Evolutionary conservation across 2,797 vertebrate species (phyloP).

Genomic region (Myotis myotis): DNA sequence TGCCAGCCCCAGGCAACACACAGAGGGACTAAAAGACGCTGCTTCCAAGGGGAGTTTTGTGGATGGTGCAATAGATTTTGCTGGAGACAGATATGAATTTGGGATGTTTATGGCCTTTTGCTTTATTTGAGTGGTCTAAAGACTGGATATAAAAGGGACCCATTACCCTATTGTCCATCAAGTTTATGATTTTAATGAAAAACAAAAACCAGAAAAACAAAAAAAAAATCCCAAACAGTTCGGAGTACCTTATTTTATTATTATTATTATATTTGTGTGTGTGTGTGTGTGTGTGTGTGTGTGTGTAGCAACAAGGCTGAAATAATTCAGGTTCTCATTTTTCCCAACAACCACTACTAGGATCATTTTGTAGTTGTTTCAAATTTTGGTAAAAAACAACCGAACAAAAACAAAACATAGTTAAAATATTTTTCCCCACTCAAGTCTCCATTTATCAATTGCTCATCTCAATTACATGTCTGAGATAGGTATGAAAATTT

Average conservation of each 20-base stretch:
- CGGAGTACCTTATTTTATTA: not conserved
- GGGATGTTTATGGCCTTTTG: not conserved
- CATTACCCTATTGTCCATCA: too few relatives aligned
- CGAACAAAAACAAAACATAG: not conserved
- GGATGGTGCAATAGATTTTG: not conserved
- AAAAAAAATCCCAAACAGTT: not conserved
- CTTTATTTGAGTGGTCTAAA: not conserved
- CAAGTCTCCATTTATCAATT: not conserved
- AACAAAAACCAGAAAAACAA: not conserved
- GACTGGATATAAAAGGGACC: too few relatives aligned
- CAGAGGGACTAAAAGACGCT: rapidly evolving
- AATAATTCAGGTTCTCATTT: not conserved
- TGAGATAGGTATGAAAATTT: not conserved
- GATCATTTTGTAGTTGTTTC: not conserved
- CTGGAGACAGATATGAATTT: not conserved
- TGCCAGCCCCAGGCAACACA: rapidly evolving
- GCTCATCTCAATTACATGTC: not conserved
- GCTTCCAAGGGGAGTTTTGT: not conserved
- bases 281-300: not conserved
- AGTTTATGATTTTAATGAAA: not conserved
- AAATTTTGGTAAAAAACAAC: not conserved
- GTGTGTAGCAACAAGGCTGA: not conserved
- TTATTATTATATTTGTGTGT: not conserved
- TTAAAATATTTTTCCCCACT: not conserved
- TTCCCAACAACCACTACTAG: not conserved